Percentiles rank a stretch among this genome's conserved stretches.
phyloP scores from a whole-genome alignment of 2,797 vertebrate species.

The Notamacropus eugenii region DNA sequence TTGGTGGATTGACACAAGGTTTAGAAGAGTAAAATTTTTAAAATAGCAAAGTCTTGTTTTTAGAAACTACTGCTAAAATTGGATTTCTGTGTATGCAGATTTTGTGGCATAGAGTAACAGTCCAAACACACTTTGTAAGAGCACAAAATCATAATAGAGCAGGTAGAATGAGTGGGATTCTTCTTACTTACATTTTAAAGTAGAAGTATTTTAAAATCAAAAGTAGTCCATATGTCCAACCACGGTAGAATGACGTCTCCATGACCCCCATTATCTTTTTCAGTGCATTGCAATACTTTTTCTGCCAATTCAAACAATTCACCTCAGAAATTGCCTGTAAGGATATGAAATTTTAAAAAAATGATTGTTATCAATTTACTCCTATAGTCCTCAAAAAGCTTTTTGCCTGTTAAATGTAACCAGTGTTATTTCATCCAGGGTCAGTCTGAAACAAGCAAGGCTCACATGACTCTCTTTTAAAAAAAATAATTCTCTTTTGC shows the following conservation, averaged over 20 bases:
- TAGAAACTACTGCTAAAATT: background rate
- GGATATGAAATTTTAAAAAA: background rate
- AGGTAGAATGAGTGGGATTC: background rate
- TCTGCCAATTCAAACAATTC: background rate
- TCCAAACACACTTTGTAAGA: background rate
- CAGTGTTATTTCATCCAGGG: background rate
- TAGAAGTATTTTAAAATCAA: slow-evolving; percentile 21
- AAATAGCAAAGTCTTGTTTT: background rate
- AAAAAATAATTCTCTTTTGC: background rate
- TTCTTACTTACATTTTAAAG: slow-evolving; percentile 15
- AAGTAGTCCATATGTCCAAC: background rate
- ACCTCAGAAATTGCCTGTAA: background rate
- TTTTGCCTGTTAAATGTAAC: slow-evolving; percentile 7
- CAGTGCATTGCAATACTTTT: background rate
- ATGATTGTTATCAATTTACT: background rate
- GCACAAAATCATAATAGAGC: background rate
- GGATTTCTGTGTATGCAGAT: background rate
- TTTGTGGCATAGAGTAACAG: background rate
- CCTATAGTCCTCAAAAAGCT: background rate
- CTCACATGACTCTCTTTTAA: background rate
- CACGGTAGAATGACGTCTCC: background rate
- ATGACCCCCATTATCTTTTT: background rate
- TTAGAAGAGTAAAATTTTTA: background rate
- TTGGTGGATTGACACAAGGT: background rate
- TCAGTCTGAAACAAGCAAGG: background rate